These are phyloP conservation scores for Aurelia aurita DNA, from an alignment of 30 jellyfish, hydroid and myxozoan species.

Conservation along the genomic window DNA sequence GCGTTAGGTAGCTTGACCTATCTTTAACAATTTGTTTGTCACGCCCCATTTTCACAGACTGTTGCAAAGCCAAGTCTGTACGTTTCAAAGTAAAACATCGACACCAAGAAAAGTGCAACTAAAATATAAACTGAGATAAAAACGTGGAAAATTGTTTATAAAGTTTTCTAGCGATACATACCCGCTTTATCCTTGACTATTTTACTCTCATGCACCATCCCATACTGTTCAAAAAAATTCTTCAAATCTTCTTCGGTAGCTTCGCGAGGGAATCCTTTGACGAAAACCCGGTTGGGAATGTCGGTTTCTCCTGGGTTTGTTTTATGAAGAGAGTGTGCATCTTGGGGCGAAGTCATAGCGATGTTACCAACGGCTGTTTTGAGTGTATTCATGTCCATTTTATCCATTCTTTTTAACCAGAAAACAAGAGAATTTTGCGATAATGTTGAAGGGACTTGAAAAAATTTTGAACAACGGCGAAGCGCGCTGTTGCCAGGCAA, in stretches of 20 bases:
- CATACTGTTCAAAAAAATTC: constrained; percentile 87
- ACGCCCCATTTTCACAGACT: too few relatives aligned
- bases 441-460: constrained; percentile 25
- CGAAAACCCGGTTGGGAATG: constrained; percentile 97
- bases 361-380: constrained; percentile 56
- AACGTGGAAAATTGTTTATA: too few relatives aligned
- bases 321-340: constrained; percentile 65
- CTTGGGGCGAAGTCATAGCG: constrained; percentile 34
- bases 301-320: constrained; percentile 97
- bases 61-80: too few relatives aligned
- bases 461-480: constrained; percentile 23
- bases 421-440: background rate
- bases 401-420: background rate
- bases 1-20: too few relatives aligned
- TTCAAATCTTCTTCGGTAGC: constrained; percentile 94
- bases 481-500: background rate
- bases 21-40: too few relatives aligned
- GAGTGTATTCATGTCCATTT: constrained; percentile 57
- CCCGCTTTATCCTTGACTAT: constrained; percentile 94
- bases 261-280: constrained; percentile 97
- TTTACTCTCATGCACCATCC: constrained; percentile 94
- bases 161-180: background rate
- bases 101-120: too few relatives aligned
- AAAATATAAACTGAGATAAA: too few relatives aligned
- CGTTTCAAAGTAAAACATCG: too few relatives aligned